phyloP scores from a whole-genome alignment of 2,888 invertebrate species.

The Melanophora roralis region DNA sequence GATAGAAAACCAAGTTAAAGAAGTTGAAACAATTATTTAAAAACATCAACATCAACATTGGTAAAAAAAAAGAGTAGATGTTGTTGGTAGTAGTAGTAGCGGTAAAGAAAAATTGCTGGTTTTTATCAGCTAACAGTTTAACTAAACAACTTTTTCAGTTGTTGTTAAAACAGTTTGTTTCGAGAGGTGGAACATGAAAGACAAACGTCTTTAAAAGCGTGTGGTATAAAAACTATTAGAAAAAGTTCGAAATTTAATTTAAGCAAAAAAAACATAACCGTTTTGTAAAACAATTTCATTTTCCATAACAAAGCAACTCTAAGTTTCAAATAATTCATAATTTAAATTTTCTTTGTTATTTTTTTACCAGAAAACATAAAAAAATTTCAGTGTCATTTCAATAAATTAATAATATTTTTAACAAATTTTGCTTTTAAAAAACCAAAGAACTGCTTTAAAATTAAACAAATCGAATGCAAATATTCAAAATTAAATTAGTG shows the following conservation, averaged over 20 bases:
- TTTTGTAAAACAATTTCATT: background rate
- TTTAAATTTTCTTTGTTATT: background rate
- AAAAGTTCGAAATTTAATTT: background rate
- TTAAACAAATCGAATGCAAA: background rate
- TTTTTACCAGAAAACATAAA: background rate
- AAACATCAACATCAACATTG: conserved; percentile 33
- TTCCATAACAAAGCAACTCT: conserved; percentile 4
- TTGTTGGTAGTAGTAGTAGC: conserved; percentile 10
- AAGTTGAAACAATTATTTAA: conserved; percentile 19
- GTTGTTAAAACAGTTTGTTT: conserved; percentile 53
- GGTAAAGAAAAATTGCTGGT: conserved; percentile 33
- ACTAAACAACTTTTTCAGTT: conserved; percentile 44
- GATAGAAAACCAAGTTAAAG: conserved; percentile 18
- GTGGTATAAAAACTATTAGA: background rate
- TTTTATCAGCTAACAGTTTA: conserved; percentile 23
- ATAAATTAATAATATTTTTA: conserved; percentile 5
- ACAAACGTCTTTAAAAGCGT: conserved; percentile 38
- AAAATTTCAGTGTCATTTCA: conserved; percentile 39
- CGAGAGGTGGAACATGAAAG: conserved; percentile 47
- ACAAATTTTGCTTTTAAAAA: conserved; percentile 18
- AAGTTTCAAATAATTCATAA: background rate
- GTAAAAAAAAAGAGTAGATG: background rate
- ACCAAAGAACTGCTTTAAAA: background rate
- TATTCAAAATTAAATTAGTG: conserved; percentile 1
- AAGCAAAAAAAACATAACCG: conserved; percentile 25